phyloP scores from a whole-genome alignment of 2,797 vertebrate species.

The Gephyroberyx darwinii region DNA sequence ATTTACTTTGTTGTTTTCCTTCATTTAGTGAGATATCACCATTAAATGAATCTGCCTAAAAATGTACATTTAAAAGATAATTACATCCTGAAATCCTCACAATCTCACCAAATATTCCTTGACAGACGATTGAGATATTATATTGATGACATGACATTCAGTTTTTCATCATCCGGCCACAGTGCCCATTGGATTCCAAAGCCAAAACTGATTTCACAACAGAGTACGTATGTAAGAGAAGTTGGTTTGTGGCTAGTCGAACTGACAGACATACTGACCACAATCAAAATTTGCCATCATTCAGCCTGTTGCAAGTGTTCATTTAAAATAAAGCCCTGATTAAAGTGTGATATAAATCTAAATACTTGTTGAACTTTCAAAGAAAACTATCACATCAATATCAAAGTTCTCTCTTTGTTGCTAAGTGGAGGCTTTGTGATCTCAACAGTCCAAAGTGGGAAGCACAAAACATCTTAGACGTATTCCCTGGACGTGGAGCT shows the following conservation, averaged over 20 bases:
- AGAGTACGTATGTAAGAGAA: not conserved
- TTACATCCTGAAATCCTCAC: not conserved
- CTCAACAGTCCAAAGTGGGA: constrained; percentile 14
- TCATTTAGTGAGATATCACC: not conserved
- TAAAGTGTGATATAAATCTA: not conserved
- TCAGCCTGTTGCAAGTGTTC: no score
- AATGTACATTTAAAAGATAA: not conserved
- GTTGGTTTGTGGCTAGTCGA: not conserved
- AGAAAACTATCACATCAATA: not conserved
- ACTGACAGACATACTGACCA: not conserved
- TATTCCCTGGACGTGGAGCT: constrained; percentile 72
- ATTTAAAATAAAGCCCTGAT: no score
- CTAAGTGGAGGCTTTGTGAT: not conserved
- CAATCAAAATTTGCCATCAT: not conserved
- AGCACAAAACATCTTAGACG: constrained; percentile 51
- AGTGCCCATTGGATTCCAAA: no score
- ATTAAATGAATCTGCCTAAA: not conserved
- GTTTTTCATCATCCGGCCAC: not conserved
- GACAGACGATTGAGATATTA: not conserved
- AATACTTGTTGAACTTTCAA: not conserved
- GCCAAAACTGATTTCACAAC: not conserved
- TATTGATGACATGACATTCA: not conserved
- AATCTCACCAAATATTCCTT: not conserved
- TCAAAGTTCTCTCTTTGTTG: not conserved
- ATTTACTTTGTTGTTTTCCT: not conserved